Evolutionary conservation across 1,140 invertebrate species (phyloP).

Genomic region (Pogonus chalceus): DNA sequence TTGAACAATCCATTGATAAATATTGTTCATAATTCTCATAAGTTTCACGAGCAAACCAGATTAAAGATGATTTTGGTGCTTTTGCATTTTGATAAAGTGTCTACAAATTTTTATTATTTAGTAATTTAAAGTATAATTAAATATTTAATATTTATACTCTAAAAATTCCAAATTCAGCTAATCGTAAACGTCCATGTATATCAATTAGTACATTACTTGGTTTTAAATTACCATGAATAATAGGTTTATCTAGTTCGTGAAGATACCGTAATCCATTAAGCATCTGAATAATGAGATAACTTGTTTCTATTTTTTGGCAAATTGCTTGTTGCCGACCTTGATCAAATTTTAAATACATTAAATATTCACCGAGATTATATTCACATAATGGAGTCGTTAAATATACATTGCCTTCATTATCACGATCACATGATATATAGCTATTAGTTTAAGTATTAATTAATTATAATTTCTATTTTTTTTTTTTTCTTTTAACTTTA

Average conservation of each 20-base stretch:
- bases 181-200: slow-evolving; percentile 26
- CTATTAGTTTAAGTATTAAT: no score
- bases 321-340: neutral
- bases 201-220: slow-evolving; percentile 34
- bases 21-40: slow-evolving; percentile 22
- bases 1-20: slow-evolving; percentile 23
- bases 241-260: slow-evolving; percentile 26
- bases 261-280: slow-evolving; percentile 30
- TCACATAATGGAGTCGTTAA: slow-evolving; percentile 30
- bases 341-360: slow-evolving; percentile 26
- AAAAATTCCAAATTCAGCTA: slow-evolving; percentile 35
- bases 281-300: slow-evolving; percentile 26
- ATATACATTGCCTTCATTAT: slow-evolving; percentile 25
- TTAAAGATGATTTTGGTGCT: slow-evolving; percentile 27
- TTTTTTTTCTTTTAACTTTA: no score
- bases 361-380: slow-evolving; percentile 31
- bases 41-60: slow-evolving; percentile 34
- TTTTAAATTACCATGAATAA: slow-evolving; percentile 36
- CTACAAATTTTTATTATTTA: slow-evolving; percentile 15
- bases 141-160: slow-evolving; percentile 21
- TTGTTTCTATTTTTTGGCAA: slow-evolving; percentile 11
- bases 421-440: no score
- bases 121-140: neutral
- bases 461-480: no score
- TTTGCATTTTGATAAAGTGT: slow-evolving; percentile 25